Base-by-base conservation (phyloP, 2,113 vertebrate genomes). In the Halcyon senegalensis region DNA sequence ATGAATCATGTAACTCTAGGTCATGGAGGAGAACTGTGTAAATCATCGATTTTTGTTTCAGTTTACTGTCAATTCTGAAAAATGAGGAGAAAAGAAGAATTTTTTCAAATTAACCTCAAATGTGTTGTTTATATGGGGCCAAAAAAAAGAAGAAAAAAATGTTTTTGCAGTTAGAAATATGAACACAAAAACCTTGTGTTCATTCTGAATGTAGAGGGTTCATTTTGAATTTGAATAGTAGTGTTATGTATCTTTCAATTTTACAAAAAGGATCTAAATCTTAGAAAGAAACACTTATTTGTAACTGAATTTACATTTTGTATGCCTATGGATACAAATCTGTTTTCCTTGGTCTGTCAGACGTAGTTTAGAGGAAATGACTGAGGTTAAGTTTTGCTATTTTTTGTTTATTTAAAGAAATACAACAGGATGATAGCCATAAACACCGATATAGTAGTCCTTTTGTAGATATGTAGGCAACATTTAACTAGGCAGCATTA, bases 1-100 rank as follows among this genome's bases (percentile, higher is more conserved):
- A 88, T 90, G 86, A 94, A 93, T 92, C 66, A 92, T 43, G 87
- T 35, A 80, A 66, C 24, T 84, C 31, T 30, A 82, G 67, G 74
- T 88, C 70, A 86, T 16, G 16, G 31, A 78, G 41, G 16, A 86
- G 30, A 85, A 46, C 35, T 72, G 12, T 55, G 46, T 51, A 87
- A 74, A 75, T 90, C 41, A 70, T 9, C 64, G 82, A 4, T 35
- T 82, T 87, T 68, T 46, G 24, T 85, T 75, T 30, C 70, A 64
- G 43, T 85, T 92, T 88, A 59, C 35, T 83, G 62, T 46, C 63
- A 89, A 58, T 66, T 84, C 30, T 91, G 68, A 84, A 89, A 86
- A 92, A 79, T 50, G 5, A 90, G 39, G 44, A 62, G 46, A 79
- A 78, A 62, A 82, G 12, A 83, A 53, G 16, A 84, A 62, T 53